Percentiles rank a stretch among this genome's conserved stretches.
Conservation (phyloP, 2,797 vertebrate genomes). For the Phoebastria nigripes region DNA sequence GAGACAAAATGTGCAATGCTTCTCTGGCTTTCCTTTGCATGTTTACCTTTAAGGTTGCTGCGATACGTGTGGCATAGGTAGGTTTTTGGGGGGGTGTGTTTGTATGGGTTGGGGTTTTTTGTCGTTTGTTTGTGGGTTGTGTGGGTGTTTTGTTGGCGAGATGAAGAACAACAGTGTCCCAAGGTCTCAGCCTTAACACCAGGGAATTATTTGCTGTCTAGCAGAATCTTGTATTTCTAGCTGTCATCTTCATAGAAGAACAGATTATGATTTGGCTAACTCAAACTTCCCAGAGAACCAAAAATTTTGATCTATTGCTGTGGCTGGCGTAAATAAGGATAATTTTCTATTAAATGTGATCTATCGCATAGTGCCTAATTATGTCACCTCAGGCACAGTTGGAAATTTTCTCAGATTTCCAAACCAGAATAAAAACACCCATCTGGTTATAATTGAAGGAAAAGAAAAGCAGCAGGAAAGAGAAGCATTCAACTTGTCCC, state of each 20-base stretch:
- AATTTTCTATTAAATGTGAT: not conserved
- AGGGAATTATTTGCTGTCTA: not conserved
- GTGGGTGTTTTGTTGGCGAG: not conserved
- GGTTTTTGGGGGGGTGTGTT: not conserved
- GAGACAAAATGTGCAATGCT: not conserved
- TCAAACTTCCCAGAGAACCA: not conserved
- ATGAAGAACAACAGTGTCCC: not conserved
- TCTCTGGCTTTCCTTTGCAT: not conserved
- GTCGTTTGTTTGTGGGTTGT: not conserved
- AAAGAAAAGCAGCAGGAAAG: not conserved
- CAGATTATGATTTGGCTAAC: not conserved
- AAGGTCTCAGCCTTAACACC: not conserved
- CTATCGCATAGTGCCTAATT: not conserved
- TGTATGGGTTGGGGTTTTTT: rapidly evolving
- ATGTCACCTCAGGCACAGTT: not conserved
- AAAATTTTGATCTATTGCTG: not conserved
- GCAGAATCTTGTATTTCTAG: not conserved
- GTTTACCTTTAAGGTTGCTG: not conserved
- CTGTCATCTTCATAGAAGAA: not conserved
- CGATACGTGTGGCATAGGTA: rapidly evolving
- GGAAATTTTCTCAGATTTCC: not conserved
- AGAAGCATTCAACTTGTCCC: rapidly evolving
- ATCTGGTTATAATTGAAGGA: not conserved
- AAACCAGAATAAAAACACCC: not conserved
- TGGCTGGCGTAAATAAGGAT: not conserved